Base-by-base conservation (phyloP, 2,888 invertebrate genomes). In the Cepaea hortensis region DNA sequence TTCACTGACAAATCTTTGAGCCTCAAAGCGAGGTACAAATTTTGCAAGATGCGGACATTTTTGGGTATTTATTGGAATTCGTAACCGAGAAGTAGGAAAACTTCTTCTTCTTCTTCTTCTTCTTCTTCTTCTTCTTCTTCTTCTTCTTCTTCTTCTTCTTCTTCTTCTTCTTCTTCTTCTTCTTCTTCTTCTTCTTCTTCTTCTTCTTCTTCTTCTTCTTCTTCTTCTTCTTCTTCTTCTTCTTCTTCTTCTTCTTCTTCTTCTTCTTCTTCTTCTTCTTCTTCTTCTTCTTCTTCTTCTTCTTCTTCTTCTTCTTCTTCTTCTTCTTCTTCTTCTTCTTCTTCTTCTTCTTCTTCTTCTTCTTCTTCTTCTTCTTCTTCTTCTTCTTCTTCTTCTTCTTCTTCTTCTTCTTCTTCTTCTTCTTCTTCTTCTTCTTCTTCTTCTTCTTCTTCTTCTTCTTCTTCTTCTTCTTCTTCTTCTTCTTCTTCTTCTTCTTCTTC, bases 371-470 rank as follows among this genome's bases (percentile, higher is more conserved):
- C 72, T 50, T 23, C 50, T 73, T 50, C 48, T 35, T 23, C 61
- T 76, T 20, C 50, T 13, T 61, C 20, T 55, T 48, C 46, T 84
- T 84, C 9, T 70, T 82, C 46, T 48, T 70, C 20, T 70, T 35
- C 23, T 61, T 50, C n/a, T 61, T 50, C 15, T 80, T 80, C 13
- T 50, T 80, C 55, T 50, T 20, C 68, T n/a, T 68, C n/a, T 15
- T 68, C n/a, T 20, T n/a, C n/a, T 20, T 80, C 55, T 80, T 80
- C 80, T 80, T 80, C 55, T 50, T 80, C 80, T 80, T 50, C 55
- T 80, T 50, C 80, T 80, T 50, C 80, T 50, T 50, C 80, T 80
- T 80, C 50, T 80, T 80, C 50, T 80, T 80, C 80, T 80, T 80
- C 80, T 50, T 80, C 80, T 50, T 50, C 80, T 50, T 80, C 80